phyloP scores from a whole-genome alignment of 2,888 invertebrate species.

The Trissolcus japonicus region DNA sequence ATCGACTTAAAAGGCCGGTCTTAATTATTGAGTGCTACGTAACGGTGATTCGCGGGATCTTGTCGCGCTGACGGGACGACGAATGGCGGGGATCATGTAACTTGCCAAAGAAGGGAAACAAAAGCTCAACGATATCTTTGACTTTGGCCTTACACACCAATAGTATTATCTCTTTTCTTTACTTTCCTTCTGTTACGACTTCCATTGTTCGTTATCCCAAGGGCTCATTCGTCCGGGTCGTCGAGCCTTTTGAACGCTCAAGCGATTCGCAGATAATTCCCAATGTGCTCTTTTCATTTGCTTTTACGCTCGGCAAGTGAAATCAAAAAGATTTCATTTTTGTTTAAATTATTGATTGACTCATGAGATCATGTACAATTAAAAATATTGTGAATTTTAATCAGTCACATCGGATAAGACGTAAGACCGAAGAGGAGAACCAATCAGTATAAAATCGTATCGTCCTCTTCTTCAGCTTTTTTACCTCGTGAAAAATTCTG shows the following conservation, averaged over 20 bases:
- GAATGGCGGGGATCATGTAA: constrained; percentile 47
- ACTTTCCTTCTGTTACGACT: constrained; percentile 58
- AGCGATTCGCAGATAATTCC: constrained; percentile 73
- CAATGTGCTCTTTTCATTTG: constrained; percentile 68
- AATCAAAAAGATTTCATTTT: too few relatives aligned
- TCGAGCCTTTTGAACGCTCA: constrained; percentile 70
- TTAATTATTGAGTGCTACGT: constrained; percentile 47
- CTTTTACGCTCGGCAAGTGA: constrained; percentile 19
- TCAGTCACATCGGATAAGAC: too few relatives aligned
- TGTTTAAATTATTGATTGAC: too few relatives aligned
- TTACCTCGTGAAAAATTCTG: not conserved
- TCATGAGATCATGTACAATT: too few relatives aligned
- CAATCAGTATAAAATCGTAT: too few relatives aligned
- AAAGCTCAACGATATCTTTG: constrained; percentile 67
- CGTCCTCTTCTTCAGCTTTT: constrained; percentile 31
- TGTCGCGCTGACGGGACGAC: constrained; percentile 40
- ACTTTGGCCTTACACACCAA: constrained; percentile 63
- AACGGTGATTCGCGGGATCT: constrained; percentile 17
- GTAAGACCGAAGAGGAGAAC: too few relatives aligned
- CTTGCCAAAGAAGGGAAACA: constrained; percentile 61
- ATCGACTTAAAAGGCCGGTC: constrained; percentile 46
- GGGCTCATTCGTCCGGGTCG: constrained; percentile 66
- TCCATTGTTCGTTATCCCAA: constrained; percentile 70
- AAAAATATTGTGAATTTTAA: too few relatives aligned
- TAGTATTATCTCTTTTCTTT: constrained; percentile 54